These are phyloP conservation scores for Glyptemys insculpta DNA, from an alignment of 2,797 vertebrate species.

Conservation along the genomic window DNA sequence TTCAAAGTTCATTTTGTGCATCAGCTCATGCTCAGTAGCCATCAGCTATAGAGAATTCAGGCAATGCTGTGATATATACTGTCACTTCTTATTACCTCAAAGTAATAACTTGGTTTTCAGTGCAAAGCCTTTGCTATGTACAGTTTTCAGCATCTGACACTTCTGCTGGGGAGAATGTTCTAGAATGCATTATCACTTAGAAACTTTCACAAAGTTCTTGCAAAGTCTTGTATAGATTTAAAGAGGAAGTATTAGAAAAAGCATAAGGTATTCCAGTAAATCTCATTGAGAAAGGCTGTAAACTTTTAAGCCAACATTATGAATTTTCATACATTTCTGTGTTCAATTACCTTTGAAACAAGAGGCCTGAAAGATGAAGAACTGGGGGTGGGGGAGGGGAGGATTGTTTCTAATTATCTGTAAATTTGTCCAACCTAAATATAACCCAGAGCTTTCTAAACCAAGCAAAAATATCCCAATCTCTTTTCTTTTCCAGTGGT, in stretches of 20 bases:
- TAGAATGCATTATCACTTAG: not conserved
- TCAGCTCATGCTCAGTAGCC: not conserved
- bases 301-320: not conserved
- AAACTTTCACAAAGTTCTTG: not conserved
- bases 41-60: not conserved
- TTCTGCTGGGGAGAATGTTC: not conserved
- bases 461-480: not conserved
- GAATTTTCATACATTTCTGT: not conserved
- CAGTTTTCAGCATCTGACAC: not conserved
- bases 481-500: rapidly evolving
- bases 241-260: not conserved
- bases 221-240: not conserved
- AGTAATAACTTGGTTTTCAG: not conserved
- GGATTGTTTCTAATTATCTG: not conserved
- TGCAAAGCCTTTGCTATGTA: not conserved
- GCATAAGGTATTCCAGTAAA: not conserved
- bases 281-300: not conserved
- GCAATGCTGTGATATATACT: not conserved
- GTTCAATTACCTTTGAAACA: not conserved
- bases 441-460: rapidly evolving
- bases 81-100: not conserved
- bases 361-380: not conserved
- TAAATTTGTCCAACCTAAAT: not conserved
- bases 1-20: not conserved
- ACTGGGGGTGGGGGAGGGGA: rapidly evolving